A percentile compares a stretch with the other conserved stretches of the same genome.
Evolutionary conservation across 1,140 invertebrate species (phyloP).

Genomic region (Babylonia areolata): DNA sequence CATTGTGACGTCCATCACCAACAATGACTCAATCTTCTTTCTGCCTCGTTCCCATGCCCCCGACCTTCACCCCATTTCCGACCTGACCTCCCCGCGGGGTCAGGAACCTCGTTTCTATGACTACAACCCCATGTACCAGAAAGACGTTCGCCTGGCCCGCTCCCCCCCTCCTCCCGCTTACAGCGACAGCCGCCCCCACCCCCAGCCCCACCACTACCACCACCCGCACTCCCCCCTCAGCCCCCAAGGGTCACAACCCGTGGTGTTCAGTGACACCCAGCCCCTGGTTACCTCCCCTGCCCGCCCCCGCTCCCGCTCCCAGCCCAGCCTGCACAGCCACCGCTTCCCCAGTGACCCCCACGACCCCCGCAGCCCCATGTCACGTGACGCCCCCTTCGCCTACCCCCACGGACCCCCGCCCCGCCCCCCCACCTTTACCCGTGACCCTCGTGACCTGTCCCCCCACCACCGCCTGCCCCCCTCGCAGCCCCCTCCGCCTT

Average conservation of each 20-base stretch:
- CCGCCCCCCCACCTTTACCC: neutral
- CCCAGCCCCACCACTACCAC: neutral
- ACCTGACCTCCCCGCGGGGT: neutral
- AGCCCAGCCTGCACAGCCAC: neutral
- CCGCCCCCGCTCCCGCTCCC: constrained; percentile 9
- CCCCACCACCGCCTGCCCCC: neutral
- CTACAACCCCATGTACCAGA: constrained; percentile 28
- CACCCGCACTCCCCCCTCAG: neutral
- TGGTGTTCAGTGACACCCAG: neutral
- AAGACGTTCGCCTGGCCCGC: constrained; percentile 20
- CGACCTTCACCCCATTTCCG: constrained; percentile 18
- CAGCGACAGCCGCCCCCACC: neutral
- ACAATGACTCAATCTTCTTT: constrained; percentile 56
- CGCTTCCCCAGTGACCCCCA: constrained; percentile 6
- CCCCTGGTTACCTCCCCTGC: neutral
- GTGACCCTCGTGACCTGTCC: neutral
- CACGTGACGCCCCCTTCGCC: neutral
- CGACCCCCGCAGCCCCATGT: constrained; percentile 3
- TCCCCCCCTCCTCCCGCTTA: neutral
- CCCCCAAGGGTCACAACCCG: neutral
- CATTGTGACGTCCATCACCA: constrained; percentile 56
- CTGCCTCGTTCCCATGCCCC: constrained; percentile 55
- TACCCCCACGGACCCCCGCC: neutral
- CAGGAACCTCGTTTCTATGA: constrained; percentile 12
- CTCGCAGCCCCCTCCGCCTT: constrained; percentile 13